Conservation (phyloP, 2,113 vertebrate genomes). For the Cygnus buccinator region DNA sequence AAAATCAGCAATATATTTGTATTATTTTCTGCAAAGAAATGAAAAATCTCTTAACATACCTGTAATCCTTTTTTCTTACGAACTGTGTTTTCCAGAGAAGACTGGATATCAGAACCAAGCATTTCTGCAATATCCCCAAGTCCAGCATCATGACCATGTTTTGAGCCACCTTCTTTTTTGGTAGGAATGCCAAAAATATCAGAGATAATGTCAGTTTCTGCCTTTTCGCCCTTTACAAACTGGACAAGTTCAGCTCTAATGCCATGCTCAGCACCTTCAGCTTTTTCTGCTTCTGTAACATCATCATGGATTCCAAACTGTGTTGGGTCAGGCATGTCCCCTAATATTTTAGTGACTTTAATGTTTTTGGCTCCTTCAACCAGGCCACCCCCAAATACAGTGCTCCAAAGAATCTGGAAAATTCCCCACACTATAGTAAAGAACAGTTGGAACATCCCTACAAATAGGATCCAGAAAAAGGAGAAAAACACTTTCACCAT, state of each 20-base stretch:
- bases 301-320: constrained; percentile 98
- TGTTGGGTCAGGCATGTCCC: constrained; percentile 98
- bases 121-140: constrained; percentile 93
- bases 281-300: constrained; percentile 87
- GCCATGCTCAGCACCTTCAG: constrained; percentile 80
- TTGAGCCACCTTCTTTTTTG: constrained; percentile 87
- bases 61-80: constrained; percentile 88
- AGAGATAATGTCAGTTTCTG: constrained; percentile 86
- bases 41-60: constrained; percentile 73
- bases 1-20: neutral
- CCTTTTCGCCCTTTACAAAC: constrained; percentile 85
- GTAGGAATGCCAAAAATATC: constrained; percentile 88
- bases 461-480: constrained; percentile 91
- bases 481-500: constrained; percentile 89
- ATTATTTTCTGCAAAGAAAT: neutral
- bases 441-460: constrained; percentile 86
- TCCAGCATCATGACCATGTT: constrained; percentile 88
- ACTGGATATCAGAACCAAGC: constrained; percentile 84
- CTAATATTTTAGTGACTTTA: constrained; percentile 96
- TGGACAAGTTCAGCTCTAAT: constrained; percentile 83
- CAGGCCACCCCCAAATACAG: constrained; percentile 94
- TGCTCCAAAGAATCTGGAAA: constrained; percentile 94
- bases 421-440: constrained; percentile 89
- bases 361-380: constrained; percentile 98
- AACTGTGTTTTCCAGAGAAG: constrained; percentile 86